These are phyloP conservation scores for Eueides isabella DNA, from an alignment of 1,140 invertebrate species.

Conservation along the genomic window DNA sequence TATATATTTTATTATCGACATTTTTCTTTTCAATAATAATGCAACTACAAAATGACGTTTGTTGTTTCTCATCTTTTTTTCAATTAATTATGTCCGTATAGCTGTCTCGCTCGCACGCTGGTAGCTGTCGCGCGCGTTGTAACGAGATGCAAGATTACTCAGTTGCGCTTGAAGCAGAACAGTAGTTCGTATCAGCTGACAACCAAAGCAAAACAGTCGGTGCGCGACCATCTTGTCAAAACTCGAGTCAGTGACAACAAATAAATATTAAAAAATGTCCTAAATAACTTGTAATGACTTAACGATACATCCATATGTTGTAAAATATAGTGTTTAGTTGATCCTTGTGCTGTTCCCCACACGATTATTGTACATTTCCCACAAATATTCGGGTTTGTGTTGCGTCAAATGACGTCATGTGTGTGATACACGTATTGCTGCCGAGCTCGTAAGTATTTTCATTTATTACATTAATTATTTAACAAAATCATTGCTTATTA, in stretches of 20 bases:
- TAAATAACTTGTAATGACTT: slow-evolving; percentile 76
- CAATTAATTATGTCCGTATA: slow-evolving; percentile 48
- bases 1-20: slow-evolving; percentile 24
- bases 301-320: slow-evolving; percentile 68
- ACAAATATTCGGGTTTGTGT: slow-evolving; percentile 80
- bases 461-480: slow-evolving; percentile 76
- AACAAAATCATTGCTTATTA: slow-evolving; percentile 52
- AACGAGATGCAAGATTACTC: slow-evolving; percentile 48
- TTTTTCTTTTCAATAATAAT: slow-evolving; percentile 71
- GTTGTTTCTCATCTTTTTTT: slow-evolving; percentile 60
- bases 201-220: slow-evolving; percentile 83
- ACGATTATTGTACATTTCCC: slow-evolving; percentile 75
- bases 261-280: slow-evolving; percentile 82
- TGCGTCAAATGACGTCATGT: slow-evolving; percentile 83
- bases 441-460: slow-evolving; percentile 82
- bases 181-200: slow-evolving; percentile 82
- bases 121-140: neutral
- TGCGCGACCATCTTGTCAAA: slow-evolving; percentile 83
- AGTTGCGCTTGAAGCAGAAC: slow-evolving; percentile 62
- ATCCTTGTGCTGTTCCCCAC: slow-evolving; percentile 70
- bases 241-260: slow-evolving; percentile 81
- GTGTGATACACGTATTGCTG: slow-evolving; percentile 82
- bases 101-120: slow-evolving; percentile 51
- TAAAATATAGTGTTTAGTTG: slow-evolving; percentile 72
- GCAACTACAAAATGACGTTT: slow-evolving; percentile 76